phyloP scores from a whole-genome alignment of 2,113 vertebrate genomes.

The Leucopsar rothschildi region DNA sequence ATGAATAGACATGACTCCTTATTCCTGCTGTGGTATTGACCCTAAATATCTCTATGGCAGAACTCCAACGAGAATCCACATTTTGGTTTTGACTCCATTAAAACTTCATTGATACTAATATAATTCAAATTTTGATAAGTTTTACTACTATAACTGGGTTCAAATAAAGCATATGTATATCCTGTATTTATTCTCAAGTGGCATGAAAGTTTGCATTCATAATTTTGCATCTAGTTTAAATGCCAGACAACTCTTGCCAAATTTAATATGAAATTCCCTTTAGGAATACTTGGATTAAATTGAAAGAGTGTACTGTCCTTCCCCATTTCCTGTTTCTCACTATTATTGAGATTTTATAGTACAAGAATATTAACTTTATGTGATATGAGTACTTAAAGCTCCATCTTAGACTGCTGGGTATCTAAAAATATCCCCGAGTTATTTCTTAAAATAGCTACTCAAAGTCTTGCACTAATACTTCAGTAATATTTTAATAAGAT shows the following conservation, averaged over 20 bases:
- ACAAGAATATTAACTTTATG: not conserved
- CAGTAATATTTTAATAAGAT: not conserved
- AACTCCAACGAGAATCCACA: not conserved
- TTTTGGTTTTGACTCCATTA: not conserved
- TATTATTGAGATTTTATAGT: not conserved
- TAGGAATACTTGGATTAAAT: not conserved
- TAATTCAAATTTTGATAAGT: not conserved
- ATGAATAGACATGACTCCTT: rapidly evolving
- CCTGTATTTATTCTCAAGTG: not conserved
- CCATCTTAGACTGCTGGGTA: not conserved
- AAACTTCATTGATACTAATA: not conserved
- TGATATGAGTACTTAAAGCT: not conserved
- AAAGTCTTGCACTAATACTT: not conserved
- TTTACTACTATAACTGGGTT: not conserved
- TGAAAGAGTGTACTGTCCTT: not conserved
- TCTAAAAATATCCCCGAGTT: conserved; percentile 1
- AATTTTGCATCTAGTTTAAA: not conserved
- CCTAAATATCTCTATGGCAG: not conserved
- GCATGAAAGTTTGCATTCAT: not conserved
- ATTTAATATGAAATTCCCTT: not conserved
- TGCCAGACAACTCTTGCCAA: not conserved
- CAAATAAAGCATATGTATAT: not conserved
- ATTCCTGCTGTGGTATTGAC: not conserved
- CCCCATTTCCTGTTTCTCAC: not conserved
- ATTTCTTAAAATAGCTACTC: not conserved